phyloP scores from a whole-genome alignment of 2,888 invertebrate species.

The Pasiphila rectangulata region DNA sequence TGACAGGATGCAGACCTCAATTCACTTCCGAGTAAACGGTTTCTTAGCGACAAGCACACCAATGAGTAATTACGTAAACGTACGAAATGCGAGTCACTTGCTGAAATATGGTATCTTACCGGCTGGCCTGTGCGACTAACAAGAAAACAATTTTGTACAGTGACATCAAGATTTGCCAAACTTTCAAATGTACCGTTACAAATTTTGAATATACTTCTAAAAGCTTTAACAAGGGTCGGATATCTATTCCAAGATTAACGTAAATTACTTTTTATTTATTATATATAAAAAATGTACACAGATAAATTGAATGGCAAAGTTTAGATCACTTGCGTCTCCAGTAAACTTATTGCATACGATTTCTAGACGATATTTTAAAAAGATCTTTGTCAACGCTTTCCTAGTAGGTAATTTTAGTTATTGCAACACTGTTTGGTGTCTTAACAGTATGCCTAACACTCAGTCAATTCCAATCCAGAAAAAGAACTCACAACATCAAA shows the following conservation, averaged over 20 bases:
- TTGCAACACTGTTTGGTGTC: background rate
- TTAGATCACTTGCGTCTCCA: slow-evolving; percentile 46
- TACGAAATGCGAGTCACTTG: background rate
- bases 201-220: slow-evolving; percentile 65
- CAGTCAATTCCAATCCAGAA: background rate
- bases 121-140: slow-evolving; percentile 9
- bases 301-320: slow-evolving; percentile 52
- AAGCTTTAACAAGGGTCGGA: slow-evolving; percentile 60
- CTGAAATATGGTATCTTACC: background rate
- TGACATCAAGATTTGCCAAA: slow-evolving; percentile 58
- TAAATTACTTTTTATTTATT: slow-evolving; percentile 40
- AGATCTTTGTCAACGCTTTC: slow-evolving; percentile 40
- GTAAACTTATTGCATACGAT: slow-evolving; percentile 51
- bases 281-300: slow-evolving; percentile 57
- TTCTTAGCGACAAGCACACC: too few relatives aligned
- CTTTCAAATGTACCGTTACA: slow-evolving; percentile 50
- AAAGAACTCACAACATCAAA: background rate
- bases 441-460: background rate
- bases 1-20: too few relatives aligned
- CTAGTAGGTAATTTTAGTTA: background rate
- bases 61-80: background rate
- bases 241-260: slow-evolving; percentile 42
- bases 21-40: too few relatives aligned
- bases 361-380: slow-evolving; percentile 45
- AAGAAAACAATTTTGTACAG: slow-evolving; percentile 42